Evolutionary conservation across 2,888 invertebrate species (phyloP).

Genomic region (Sisyra nigra): DNA sequence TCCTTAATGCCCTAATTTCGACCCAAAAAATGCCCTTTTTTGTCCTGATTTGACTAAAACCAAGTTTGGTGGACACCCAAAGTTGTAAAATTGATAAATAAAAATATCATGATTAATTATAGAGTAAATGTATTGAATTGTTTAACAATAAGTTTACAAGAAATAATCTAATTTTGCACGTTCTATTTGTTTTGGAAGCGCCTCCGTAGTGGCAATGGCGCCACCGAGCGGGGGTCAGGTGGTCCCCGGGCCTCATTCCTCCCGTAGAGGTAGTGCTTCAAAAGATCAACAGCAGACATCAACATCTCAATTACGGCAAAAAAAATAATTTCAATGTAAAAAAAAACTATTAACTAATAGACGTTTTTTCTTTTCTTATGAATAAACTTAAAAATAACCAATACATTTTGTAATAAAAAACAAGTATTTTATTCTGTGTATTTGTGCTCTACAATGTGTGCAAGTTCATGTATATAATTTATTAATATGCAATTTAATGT

Average conservation of each 20-base stretch:
- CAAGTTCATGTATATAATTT: too few relatives aligned
- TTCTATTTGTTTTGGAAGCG: slow-evolving; percentile 31
- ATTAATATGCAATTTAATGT: too few relatives aligned
- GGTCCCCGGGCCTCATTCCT: slow-evolving; percentile 34
- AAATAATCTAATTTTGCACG: slow-evolving; percentile 21
- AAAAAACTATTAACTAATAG: too few relatives aligned
- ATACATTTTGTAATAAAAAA: neutral
- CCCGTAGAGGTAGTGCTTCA: slow-evolving; percentile 37
- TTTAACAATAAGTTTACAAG: too few relatives aligned
- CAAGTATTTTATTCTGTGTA: neutral
- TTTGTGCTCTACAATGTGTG: too few relatives aligned
- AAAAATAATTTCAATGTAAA: slow-evolving; percentile 4
- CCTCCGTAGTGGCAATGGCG: slow-evolving; percentile 31
- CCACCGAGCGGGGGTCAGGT: slow-evolving; percentile 42
- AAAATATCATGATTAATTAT: too few relatives aligned
- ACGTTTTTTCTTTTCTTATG: neutral
- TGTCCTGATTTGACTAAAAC: too few relatives aligned
- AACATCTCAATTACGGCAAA: slow-evolving; percentile 3
- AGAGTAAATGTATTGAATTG: too few relatives aligned
- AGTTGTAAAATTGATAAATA: too few relatives aligned
- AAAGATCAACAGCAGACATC: slow-evolving; percentile 18
- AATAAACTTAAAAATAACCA: neutral
- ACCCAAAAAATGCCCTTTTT: too few relatives aligned
- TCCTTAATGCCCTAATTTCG: too few relatives aligned
- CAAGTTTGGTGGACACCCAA: too few relatives aligned